phyloP scores from a whole-genome alignment of 2,888 invertebrate genomes.

The Bugula neritina region DNA sequence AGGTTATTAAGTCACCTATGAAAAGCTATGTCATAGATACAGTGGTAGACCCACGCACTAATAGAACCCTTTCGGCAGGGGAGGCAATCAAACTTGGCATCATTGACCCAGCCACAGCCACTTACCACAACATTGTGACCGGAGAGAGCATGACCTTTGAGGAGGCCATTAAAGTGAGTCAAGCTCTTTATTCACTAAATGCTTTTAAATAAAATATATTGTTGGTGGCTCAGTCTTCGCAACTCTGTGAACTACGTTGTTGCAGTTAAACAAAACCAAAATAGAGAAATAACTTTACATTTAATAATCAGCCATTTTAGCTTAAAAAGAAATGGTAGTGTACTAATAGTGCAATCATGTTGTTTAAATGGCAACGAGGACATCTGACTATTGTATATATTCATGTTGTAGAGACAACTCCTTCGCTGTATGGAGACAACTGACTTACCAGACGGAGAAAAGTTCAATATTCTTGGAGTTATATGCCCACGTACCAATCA shows the following conservation, averaged over 20 bases:
- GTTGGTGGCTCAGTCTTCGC: too few relatives aligned
- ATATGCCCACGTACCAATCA: conserved; percentile 44
- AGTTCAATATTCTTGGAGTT: conserved; percentile 36
- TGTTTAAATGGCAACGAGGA: too few relatives aligned
- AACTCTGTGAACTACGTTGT: too few relatives aligned
- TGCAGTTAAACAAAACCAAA: too few relatives aligned
- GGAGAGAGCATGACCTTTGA: conserved; percentile 59
- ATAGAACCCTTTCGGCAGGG: neutral
- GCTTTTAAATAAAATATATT: too few relatives aligned
- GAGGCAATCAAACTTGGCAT: conserved; percentile 30
- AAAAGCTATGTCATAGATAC: conserved; percentile 20
- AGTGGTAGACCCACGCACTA: conserved; percentile 26
- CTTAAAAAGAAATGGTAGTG: too few relatives aligned
- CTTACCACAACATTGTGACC: conserved; percentile 43
- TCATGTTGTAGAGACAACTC: conserved; percentile 14
- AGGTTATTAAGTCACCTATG: conserved; percentile 23
- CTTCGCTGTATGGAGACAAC: conserved; percentile 25
- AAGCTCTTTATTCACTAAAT: too few relatives aligned
- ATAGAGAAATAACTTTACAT: too few relatives aligned
- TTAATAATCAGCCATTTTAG: too few relatives aligned
- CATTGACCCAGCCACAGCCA: conserved; percentile 40
- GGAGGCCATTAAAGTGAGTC: conserved; percentile 70
- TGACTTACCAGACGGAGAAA: conserved; percentile 17
- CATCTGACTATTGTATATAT: too few relatives aligned
- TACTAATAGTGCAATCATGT: too few relatives aligned